Conservation (phyloP, 2,888 invertebrate genomes). For the Perizoma affinitatum region DNA sequence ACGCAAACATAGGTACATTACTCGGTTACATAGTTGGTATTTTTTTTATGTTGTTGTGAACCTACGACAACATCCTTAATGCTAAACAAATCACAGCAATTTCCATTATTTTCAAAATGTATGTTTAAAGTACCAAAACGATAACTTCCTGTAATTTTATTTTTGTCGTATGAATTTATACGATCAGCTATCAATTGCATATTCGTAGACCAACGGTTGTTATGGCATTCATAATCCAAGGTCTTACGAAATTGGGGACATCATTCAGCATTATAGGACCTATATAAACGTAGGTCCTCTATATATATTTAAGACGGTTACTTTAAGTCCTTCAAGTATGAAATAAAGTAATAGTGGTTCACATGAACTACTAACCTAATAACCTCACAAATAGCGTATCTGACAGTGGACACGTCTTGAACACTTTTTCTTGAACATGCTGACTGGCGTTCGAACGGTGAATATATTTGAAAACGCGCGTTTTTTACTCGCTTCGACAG, state of each 20-base stretch:
- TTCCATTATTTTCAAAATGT: not conserved
- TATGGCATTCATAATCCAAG: slow-evolving; percentile 19
- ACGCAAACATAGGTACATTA: no score
- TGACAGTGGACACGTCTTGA: no score
- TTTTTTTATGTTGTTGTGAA: not conserved
- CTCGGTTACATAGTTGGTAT: not conserved
- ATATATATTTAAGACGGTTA: no score
- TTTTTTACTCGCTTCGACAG: no score
- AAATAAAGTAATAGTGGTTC: no score
- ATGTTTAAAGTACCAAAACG: not conserved
- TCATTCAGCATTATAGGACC: slow-evolving; percentile 11
- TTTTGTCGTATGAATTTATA: not conserved
- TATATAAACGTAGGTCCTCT: not conserved
- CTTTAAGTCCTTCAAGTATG: no score
- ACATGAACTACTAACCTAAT: no score
- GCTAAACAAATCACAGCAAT: not conserved
- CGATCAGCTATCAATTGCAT: no score
- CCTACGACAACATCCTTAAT: not conserved
- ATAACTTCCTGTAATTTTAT: slow-evolving; percentile 8
- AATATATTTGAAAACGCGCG: no score
- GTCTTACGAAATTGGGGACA: slow-evolving; percentile 30
- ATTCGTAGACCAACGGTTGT: not conserved
- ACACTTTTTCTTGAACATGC: no score
- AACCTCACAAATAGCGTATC: no score
- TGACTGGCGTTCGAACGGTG: no score